Evolutionary conservation across 2,113 vertebrate genomes (phyloP).

Genomic region (Notarius quadriscutis): DNA sequence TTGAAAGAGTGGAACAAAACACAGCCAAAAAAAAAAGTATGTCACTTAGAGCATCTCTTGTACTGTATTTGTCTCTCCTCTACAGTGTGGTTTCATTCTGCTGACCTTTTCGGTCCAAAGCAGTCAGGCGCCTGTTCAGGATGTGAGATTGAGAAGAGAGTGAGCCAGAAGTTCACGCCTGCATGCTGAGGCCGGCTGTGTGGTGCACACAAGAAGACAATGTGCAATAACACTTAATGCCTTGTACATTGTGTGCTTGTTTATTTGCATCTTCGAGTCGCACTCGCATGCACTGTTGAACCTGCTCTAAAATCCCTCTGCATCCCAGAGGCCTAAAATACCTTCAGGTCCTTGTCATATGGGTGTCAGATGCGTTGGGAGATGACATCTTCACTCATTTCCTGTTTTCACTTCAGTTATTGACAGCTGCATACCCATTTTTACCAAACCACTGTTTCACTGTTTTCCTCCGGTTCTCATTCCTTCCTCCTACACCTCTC

Average conservation of each 20-base stretch:
- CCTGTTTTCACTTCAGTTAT: conserved; percentile 75
- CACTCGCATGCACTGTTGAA: conserved; percentile 17
- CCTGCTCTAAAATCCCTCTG: conserved; percentile 10
- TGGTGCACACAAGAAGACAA: conserved; percentile 10
- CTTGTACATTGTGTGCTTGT: background rate
- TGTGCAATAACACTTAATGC: conserved; percentile 20
- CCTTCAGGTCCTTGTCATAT: conserved; percentile 42
- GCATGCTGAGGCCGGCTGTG: conserved; percentile 29
- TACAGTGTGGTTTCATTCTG: conserved; percentile 52
- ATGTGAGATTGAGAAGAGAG: conserved; percentile 53
- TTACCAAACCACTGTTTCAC: conserved; percentile 67
- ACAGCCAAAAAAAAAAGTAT: background rate
- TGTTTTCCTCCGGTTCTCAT: conserved; percentile 62
- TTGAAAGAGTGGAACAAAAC: background rate
- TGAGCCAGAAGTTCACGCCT: conserved; percentile 34
- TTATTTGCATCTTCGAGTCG: conserved; percentile 1
- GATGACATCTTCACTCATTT: conserved; percentile 62
- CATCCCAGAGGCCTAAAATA: conserved; percentile 39
- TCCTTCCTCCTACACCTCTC: conserved; percentile 58
- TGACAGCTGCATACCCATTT: conserved; percentile 75
- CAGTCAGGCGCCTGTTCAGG: conserved; percentile 45
- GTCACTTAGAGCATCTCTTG: background rate
- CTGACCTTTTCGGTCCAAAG: conserved; percentile 55
- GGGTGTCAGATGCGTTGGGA: conserved; percentile 54
- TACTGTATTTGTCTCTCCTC: conserved; percentile 15